Evolutionary conservation across 2,888 invertebrate genomes (phyloP).

Genomic region (Tanaodytes sp.): DNA sequence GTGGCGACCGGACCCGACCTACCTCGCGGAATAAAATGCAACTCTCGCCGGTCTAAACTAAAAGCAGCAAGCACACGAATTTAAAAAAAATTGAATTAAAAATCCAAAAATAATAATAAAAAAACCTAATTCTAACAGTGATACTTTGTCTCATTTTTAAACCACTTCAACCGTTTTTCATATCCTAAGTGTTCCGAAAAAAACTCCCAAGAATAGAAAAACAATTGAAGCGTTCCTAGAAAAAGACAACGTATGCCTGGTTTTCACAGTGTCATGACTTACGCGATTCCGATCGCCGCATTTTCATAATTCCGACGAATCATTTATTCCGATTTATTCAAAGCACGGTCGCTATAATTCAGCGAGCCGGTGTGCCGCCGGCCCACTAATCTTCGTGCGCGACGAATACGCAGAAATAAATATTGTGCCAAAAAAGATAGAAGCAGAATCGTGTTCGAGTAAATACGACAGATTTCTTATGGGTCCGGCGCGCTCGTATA

Average conservation of each 20-base stretch:
- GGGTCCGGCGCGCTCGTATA: conserved; percentile 40
- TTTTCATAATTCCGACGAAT: conserved; percentile 22
- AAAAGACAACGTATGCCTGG: too few species aligned
- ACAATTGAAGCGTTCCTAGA: too few species aligned
- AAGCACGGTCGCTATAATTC: conserved; percentile 17
- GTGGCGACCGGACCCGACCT: conserved; percentile 49
- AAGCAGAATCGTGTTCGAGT: conserved; percentile 33
- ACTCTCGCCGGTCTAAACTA: not conserved
- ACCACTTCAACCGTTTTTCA: too few species aligned
- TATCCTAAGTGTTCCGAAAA: too few species aligned
- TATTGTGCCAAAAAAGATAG: conserved; percentile 36
- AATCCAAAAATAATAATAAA: too few species aligned
- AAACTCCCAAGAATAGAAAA: too few species aligned
- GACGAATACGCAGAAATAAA: conserved; percentile 31
- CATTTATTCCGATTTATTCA: conserved; percentile 7
- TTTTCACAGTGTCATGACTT: conserved; percentile 29
- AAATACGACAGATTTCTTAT: conserved; percentile 47
- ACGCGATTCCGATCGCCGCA: conserved; percentile 23
- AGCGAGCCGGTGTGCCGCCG: too few species aligned
- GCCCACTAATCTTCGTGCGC: conserved; percentile 31
- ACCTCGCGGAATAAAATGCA: conserved; percentile 49
- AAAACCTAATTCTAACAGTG: too few species aligned
- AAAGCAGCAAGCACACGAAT: too few species aligned
- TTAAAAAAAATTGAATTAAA: too few species aligned
- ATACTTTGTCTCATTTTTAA: conserved; percentile 17